Conservation (phyloP, 2,888 invertebrate species). For the Troilus luridus region DNA sequence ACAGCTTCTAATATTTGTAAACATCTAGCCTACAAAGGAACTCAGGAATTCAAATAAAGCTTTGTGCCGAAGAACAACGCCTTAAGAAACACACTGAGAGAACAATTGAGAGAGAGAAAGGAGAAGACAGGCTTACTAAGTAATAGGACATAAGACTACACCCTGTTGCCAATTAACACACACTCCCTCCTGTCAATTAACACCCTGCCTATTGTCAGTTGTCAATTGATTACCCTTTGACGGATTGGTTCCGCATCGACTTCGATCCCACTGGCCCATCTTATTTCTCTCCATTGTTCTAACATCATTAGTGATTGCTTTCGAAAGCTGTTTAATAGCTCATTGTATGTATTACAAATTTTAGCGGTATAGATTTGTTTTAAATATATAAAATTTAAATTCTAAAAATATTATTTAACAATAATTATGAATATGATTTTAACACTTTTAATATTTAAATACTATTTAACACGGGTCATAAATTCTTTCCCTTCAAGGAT, state of each 20-base stretch:
- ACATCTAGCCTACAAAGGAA: not conserved
- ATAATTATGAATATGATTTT: no score
- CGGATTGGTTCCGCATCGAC: not conserved
- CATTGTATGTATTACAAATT: not conserved
- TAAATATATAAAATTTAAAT: no score
- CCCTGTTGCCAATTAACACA: slow-evolving; percentile 3
- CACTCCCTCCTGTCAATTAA: not conserved
- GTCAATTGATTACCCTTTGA: not conserved
- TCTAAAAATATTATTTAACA: no score
- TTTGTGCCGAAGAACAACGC: not conserved
- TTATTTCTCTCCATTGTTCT: not conserved
- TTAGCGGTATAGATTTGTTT: no score
- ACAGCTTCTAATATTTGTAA: no score
- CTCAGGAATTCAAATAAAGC: not conserved
- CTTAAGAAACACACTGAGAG: not conserved
- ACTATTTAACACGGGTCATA: no score
- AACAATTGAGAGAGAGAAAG: not conserved
- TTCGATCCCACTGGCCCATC: not conserved
- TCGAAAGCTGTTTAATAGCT: not conserved
- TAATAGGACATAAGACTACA: slow-evolving; percentile 14
- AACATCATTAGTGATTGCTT: not conserved
- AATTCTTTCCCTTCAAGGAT: no score
- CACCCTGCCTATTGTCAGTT: not conserved
- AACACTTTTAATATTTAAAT: no score
- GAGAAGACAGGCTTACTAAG: not conserved